A percentile compares a stretch with the other conserved stretches of the same genome.
These are phyloP conservation scores for Smutsia temminckii DNA, from an alignment of 2,797 vertebrate genomes.

Conservation along the genomic window DNA sequence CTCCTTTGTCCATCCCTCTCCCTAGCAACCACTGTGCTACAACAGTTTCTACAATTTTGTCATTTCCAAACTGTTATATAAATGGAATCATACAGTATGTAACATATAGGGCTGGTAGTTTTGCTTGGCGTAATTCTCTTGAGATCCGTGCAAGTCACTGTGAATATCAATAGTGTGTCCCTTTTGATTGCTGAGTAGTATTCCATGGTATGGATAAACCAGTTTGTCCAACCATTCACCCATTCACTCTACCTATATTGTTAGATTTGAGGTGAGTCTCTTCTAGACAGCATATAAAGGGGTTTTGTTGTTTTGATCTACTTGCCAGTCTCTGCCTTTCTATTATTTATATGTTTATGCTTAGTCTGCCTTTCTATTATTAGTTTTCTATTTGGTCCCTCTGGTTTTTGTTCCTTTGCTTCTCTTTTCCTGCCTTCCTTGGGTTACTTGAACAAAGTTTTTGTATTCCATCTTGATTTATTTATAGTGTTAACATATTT, in stretches of 20 bases:
- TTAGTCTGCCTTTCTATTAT: not conserved
- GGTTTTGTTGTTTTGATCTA: not conserved
- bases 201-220: not conserved
- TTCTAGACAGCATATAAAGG: not conserved
- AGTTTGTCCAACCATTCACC: not conserved
- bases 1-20: fast-evolving
- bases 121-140: not conserved
- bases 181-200: not conserved
- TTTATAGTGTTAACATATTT: not conserved
- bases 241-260: not conserved
- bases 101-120: not conserved
- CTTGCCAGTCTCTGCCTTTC: not conserved
- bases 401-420: not conserved
- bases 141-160: not conserved
- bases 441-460: not conserved
- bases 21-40: not conserved
- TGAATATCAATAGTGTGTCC: not conserved
- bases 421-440: not conserved
- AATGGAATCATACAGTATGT: not conserved
- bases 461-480: not conserved
- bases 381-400: not conserved
- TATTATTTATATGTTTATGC: not conserved
- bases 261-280: not conserved
- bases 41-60: not conserved
- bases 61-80: not conserved